Percentiles rank a stretch among this genome's conserved stretches.
Conservation (phyloP, 2,113 vertebrate genomes). For the Orcinus orca region DNA sequence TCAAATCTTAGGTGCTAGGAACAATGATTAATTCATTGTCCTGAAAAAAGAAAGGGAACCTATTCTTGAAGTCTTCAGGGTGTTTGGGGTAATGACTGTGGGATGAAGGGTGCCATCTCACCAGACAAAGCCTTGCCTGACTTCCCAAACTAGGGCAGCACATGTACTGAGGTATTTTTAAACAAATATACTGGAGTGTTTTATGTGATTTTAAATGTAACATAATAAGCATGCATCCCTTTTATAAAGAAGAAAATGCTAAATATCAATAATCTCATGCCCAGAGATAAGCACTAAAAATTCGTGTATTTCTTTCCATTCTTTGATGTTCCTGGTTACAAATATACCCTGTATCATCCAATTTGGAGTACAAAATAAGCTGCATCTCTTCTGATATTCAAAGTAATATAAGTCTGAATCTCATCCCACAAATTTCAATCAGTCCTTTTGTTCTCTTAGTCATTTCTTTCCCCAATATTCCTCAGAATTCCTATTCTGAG, state of each 20-base stretch:
- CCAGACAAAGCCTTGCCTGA: not conserved
- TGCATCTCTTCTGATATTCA: not conserved
- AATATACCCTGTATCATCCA: not conserved
- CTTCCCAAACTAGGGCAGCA: not conserved
- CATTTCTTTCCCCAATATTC: not conserved
- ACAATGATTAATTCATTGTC: not conserved
- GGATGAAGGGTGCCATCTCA: not conserved
- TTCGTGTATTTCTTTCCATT: not conserved
- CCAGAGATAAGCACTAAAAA: not conserved
- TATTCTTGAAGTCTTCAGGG: not conserved
- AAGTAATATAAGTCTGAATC: not conserved
- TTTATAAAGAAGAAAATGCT: not conserved
- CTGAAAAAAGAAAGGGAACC: not conserved
- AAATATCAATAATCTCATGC: not conserved
- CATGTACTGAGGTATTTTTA: not conserved
- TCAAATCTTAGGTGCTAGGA: not conserved
- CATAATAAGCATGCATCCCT: not conserved
- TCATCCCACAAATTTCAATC: slow-evolving; percentile 9
- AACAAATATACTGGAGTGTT: not conserved
- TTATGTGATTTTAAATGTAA: slow-evolving; percentile 2
- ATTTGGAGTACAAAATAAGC: slow-evolving; percentile 6
- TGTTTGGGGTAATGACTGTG: not conserved
- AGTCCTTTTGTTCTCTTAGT: not conserved
- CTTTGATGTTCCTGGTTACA: not conserved
- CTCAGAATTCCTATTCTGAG: not conserved